phyloP scores from a whole-genome alignment of 2,113 vertebrate species.

The Pagrus major region DNA sequence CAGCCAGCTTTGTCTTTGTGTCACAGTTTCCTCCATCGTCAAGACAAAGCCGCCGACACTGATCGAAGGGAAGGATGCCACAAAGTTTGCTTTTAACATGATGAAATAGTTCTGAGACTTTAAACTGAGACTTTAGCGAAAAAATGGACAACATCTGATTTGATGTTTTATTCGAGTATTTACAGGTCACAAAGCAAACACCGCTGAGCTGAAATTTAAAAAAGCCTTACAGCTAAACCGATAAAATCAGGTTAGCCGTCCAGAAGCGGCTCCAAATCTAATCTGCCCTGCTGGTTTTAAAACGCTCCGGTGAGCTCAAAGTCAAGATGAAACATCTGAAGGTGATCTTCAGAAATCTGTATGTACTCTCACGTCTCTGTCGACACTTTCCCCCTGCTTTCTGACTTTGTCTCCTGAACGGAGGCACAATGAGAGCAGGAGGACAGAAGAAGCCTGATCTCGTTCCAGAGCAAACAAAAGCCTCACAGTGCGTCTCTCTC shows the following conservation, averaged over 20 bases:
- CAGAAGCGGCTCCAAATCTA: constrained; percentile 34
- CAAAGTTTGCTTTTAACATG: too few species aligned
- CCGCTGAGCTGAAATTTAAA: not conserved
- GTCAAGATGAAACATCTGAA: not conserved
- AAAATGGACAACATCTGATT: not conserved
- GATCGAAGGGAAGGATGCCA: too few species aligned
- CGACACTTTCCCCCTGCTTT: not conserved
- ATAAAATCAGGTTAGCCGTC: constrained; percentile 9
- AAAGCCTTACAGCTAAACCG: not conserved
- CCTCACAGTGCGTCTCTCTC: constrained; percentile 25
- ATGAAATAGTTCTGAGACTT: not conserved
- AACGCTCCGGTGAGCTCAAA: not conserved
- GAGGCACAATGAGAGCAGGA: constrained; percentile 1
- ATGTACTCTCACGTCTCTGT: not conserved
- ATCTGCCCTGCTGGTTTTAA: constrained; percentile 16
- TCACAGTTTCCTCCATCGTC: not conserved
- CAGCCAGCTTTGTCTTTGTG: not conserved
- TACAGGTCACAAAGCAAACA: not conserved
- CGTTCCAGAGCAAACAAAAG: constrained; percentile 59
- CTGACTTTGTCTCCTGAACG: not conserved
- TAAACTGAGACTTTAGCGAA: not conserved
- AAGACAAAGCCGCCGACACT: not conserved
- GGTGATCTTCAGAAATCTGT: not conserved
- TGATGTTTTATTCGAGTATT: not conserved
- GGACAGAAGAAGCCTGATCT: constrained; percentile 39